Conservation (phyloP, 1,140 invertebrate species). For the Sycophaga agraensis region DNA sequence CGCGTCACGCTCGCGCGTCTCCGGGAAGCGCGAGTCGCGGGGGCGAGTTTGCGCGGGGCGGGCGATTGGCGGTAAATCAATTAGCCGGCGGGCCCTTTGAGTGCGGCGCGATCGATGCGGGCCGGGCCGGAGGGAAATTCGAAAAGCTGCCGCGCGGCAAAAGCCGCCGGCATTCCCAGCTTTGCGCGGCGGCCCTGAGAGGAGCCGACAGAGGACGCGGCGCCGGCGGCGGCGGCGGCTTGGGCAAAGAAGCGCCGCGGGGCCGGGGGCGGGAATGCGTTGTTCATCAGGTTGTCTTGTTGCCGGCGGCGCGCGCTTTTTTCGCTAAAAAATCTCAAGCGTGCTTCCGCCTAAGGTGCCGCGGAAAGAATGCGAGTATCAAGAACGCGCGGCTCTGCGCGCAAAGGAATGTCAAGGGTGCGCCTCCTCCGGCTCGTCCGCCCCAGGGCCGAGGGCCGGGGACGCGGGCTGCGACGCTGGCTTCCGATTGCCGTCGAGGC, state of each 20-base stretch:
- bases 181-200: background rate
- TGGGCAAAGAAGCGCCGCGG: background rate
- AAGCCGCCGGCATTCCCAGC: too few relatives aligned
- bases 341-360: conserved; percentile 43
- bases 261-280: background rate
- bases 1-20: too few relatives aligned
- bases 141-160: too few relatives aligned
- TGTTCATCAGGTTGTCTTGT: conserved; percentile 29
- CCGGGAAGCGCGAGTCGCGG: too few relatives aligned
- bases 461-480: background rate
- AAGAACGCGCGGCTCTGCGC: conserved; percentile 42
- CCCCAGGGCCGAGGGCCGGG: conserved; percentile 11
- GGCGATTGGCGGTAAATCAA: background rate
- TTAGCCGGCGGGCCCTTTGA: too few relatives aligned
- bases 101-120: too few relatives aligned
- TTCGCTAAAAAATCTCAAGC: conserved; percentile 35
- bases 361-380: conserved; percentile 47
- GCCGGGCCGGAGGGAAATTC: too few relatives aligned
- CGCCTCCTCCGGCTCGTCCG: conserved; percentile 19
- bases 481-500: conserved; percentile 2
- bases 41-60: background rate
- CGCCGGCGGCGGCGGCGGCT: too few relatives aligned
- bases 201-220: background rate
- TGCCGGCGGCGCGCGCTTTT: too few relatives aligned
- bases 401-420: conserved; percentile 53